These are phyloP conservation scores for Heliornis fulica DNA, from an alignment of 2,113 vertebrate genomes.

Conservation along the genomic window DNA sequence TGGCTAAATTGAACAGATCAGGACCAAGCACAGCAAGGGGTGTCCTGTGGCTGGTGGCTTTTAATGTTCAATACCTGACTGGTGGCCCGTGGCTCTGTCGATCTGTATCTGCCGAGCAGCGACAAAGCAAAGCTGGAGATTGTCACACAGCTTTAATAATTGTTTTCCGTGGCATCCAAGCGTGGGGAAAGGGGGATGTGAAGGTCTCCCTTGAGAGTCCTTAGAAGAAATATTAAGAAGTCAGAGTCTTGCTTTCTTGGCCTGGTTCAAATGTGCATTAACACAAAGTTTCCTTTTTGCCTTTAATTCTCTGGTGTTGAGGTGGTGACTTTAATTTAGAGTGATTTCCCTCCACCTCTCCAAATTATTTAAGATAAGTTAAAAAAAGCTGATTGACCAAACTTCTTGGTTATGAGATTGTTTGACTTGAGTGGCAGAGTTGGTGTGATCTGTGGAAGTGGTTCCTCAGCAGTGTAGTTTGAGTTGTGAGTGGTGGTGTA, in stretches of 20 bases:
- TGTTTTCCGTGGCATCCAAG: background rate
- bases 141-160: constrained; percentile 56
- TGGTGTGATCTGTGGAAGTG: background rate
- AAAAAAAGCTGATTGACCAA: background rate
- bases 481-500: background rate
- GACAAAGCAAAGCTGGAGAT: background rate
- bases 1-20: background rate
- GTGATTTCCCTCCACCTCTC: background rate
- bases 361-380: background rate
- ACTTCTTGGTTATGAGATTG: background rate
- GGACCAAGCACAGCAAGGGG: background rate
- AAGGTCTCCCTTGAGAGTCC: background rate
- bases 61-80: background rate
- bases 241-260: constrained; percentile 43
- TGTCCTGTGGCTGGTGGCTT: background rate
- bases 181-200: background rate
- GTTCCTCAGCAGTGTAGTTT: background rate
- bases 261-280: constrained; percentile 64
- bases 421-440: background rate
- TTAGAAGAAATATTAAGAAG: background rate
- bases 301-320: background rate
- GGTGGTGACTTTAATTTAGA: background rate
- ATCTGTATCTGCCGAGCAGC: background rate
- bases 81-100: background rate
- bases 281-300: constrained; percentile 29